Conservation (phyloP, 2,888 invertebrate genomes). For the Gastrophysa polygoni region DNA sequence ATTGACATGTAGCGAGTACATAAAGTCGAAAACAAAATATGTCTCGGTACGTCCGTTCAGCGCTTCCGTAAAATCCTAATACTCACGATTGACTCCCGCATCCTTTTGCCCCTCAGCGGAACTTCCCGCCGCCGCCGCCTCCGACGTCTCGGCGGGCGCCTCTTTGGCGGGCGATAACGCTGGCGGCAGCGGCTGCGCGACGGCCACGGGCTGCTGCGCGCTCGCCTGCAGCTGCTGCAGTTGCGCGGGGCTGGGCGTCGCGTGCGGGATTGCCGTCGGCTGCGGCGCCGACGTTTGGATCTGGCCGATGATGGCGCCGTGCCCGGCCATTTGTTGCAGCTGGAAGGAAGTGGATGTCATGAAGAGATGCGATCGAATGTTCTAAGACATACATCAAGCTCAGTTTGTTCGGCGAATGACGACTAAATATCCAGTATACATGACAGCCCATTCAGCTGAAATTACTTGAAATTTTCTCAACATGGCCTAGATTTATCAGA, state of each 20-base stretch:
- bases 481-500: too few relatives aligned
- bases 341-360: constrained; percentile 10
- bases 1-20: too few relatives aligned
- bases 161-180: constrained; percentile 24
- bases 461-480: too few relatives aligned
- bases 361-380: too few relatives aligned
- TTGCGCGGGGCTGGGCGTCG: constrained; percentile 49
- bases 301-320: constrained; percentile 59
- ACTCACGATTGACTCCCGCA: constrained; percentile 42
- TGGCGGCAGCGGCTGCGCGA: constrained; percentile 51
- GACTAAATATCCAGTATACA: too few relatives aligned
- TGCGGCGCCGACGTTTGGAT: constrained; percentile 51
- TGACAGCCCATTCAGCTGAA: too few relatives aligned
- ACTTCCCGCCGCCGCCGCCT: constrained; percentile 21
- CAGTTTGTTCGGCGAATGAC: too few relatives aligned
- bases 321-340: constrained; percentile 59
- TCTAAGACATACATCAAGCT: too few relatives aligned
- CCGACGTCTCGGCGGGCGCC: constrained; percentile 18
- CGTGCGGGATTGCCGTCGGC: constrained; percentile 50
- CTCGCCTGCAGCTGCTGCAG: constrained; percentile 48
- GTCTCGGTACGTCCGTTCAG: too few relatives aligned
- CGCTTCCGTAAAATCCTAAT: too few relatives aligned
- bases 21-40: too few relatives aligned
- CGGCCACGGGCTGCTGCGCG: constrained; percentile 42
- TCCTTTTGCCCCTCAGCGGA: constrained; percentile 39